Evolutionary conservation across 2,113 vertebrate species (phyloP), one percentile per base, ranked within the genome.

Genomic region (Isurus oxyrinchus): DNA sequence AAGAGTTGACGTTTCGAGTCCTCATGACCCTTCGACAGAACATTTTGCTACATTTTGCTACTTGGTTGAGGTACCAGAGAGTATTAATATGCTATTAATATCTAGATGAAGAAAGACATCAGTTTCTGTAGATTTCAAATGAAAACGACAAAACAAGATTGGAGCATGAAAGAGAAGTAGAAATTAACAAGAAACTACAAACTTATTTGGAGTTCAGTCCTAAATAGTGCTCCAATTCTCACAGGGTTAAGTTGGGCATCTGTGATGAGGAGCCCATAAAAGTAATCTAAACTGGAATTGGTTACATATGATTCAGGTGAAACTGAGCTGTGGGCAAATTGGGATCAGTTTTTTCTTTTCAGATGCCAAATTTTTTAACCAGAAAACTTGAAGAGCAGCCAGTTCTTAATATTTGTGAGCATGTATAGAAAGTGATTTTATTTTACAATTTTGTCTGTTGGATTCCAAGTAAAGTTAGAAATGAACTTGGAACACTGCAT

Each of bases 401-500:
- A 69, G 66, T 69, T 69, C 66, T 44, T 69, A 49, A 44, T 53
- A 69, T 49, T 59, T 31, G 44, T 19, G 2, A 31, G 31, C 40
- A 49, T 44, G 10, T 63, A 66, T 25, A n/a, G 91, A 55, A 72
- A 76, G 31, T 7, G 5, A 53, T 76, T 95, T 72, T 95, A 55
- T 27, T 72, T 49, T 49, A 49, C 44, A 49, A 49, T 49, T 49
- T 72, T 53, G 63, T 31, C 49, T 31, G 67, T 40, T 53, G 13
- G 25, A 72, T 55, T 95, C 67, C 35, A 76, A 72, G 35, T 55
- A 8, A 53, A 95, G 49, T 95, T 55, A 53, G 67, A 72, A 72
- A 72, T 27, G 23, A 95, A 95, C 27, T 95, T 95, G 31, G 94
- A 72, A 72, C 94, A 72, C 23, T 69, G 44, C 94, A 61, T 19